Conservation (phyloP, 2,113 vertebrate genomes). For the Gallinago media region DNA sequence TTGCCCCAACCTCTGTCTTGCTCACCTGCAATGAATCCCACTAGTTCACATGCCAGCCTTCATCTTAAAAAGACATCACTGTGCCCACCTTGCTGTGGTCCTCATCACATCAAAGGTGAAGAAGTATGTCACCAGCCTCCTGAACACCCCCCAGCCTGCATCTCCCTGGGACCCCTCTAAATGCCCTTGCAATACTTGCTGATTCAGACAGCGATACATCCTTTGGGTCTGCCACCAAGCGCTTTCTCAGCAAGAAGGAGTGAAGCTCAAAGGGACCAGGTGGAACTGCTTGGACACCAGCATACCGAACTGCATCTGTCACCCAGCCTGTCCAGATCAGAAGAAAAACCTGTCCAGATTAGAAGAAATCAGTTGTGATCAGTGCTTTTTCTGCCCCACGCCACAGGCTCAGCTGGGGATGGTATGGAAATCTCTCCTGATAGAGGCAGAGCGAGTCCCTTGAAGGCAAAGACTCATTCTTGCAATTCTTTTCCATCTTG, state of each 20-base stretch:
- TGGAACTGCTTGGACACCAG: background rate
- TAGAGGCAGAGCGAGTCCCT: background rate
- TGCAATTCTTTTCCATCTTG: background rate
- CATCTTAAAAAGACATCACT: background rate
- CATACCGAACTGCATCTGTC: background rate
- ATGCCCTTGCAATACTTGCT: rapidly evolving
- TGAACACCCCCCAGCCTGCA: background rate
- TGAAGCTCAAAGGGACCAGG: background rate
- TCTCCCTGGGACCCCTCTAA: background rate
- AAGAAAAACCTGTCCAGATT: background rate
- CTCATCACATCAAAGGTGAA: background rate
- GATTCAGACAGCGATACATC: background rate
- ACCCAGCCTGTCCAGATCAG: background rate
- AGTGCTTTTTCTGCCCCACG: background rate
- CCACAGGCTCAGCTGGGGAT: background rate
- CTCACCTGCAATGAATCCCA: background rate
- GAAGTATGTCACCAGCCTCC: background rate
- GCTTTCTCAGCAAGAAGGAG: background rate
- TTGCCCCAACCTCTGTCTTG: background rate
- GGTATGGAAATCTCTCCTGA: background rate
- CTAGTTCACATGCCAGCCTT: background rate
- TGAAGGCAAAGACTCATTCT: background rate
- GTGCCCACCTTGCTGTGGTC: background rate
- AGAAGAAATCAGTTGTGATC: background rate
- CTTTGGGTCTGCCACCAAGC: rapidly evolving